Conservation (phyloP, 92 coral and sea anemone genomes). For the Zoanthus gigantus region DNA sequence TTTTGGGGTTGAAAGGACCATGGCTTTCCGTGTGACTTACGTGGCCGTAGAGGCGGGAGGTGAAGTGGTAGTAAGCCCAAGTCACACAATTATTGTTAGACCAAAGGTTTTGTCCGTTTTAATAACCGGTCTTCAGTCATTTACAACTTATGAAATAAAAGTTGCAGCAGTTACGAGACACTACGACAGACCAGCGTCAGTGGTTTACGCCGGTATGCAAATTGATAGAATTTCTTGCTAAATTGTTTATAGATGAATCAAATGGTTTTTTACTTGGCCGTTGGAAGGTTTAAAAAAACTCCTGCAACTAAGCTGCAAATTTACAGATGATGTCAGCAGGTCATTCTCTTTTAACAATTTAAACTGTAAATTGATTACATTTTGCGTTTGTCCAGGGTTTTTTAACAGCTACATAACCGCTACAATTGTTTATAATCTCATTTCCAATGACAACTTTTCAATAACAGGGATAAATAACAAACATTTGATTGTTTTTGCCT, state of each 20-base stretch:
- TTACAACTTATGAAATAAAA: conserved; percentile 64
- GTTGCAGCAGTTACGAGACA: conserved; percentile 72
- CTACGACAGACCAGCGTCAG: conserved; percentile 70
- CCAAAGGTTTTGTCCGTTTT: conserved; percentile 39
- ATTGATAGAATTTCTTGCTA: background rate
- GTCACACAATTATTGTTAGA: conserved; percentile 50
- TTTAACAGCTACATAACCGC: too few species aligned
- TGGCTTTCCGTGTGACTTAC: conserved; percentile 77
- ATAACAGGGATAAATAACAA: too few species aligned
- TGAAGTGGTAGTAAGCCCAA: conserved; percentile 44
- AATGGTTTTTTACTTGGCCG: background rate
- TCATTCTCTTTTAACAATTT: too few species aligned
- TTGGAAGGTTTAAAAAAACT: too few species aligned
- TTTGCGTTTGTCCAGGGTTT: too few species aligned
- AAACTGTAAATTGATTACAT: too few species aligned
- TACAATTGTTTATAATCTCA: too few species aligned
- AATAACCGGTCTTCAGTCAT: conserved; percentile 57
- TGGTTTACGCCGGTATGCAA: conserved; percentile 66
- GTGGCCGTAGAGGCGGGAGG: conserved; percentile 67
- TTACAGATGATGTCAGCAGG: too few species aligned
- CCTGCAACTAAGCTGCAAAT: too few species aligned
- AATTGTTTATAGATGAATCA: background rate
- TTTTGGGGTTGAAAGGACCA: conserved; percentile 38
- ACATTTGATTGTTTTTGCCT: too few species aligned
- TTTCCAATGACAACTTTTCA: too few species aligned